A percentile compares a stretch with the other conserved stretches of the same genome.
phyloP scores from a whole-genome alignment of 2,113 vertebrate genomes.

The Euleptes europaea region DNA sequence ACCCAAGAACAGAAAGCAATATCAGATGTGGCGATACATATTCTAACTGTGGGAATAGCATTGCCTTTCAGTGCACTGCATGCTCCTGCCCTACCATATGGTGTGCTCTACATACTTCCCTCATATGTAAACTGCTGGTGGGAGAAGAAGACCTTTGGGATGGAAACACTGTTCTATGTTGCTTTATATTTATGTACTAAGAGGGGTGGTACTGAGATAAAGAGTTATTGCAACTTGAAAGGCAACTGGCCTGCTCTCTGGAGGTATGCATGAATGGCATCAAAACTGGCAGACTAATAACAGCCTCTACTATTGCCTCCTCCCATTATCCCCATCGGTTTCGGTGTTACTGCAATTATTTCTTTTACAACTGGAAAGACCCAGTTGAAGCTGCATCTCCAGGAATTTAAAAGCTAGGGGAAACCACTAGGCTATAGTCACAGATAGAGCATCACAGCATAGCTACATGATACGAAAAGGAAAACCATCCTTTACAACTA shows the following conservation, averaged over 20 bases:
- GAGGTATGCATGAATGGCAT: not conserved
- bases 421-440: not conserved
- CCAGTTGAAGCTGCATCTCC: not conserved
- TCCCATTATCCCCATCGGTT: too few species aligned
- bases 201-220: too few species aligned
- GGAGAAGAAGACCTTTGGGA: not conserved
- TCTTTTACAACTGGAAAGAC: not conserved
- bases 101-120: too few species aligned
- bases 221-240: not conserved
- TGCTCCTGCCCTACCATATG: too few species aligned
- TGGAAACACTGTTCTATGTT: not conserved
- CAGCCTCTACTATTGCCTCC: not conserved
- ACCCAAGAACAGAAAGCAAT: not conserved
- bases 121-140: not conserved
- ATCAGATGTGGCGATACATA: not conserved
- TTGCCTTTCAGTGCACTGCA: not conserved
- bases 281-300: not conserved
- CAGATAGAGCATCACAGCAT: not conserved
- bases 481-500: not conserved
- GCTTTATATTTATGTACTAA: not conserved
- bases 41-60: not conserved
- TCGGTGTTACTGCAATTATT: not conserved
- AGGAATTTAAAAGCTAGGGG: not conserved
- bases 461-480: not conserved
- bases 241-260: not conserved